Evolutionary conservation across 1,140 invertebrate genomes (phyloP).

Genomic region (Dryas iulia): DNA sequence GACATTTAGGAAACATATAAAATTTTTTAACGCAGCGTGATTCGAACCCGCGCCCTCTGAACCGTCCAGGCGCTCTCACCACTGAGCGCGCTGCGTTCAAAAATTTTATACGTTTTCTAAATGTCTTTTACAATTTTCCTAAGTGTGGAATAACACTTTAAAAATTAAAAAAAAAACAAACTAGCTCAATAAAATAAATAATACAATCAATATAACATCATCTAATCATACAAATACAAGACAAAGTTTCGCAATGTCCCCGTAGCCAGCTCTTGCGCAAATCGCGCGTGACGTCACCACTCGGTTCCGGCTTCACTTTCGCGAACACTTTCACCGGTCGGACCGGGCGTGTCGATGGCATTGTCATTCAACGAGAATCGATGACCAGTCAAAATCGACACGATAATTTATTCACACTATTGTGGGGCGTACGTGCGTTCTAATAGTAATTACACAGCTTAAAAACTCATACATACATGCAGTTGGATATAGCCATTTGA

Average conservation of each 20-base stretch:
- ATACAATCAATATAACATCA: slow-evolving; percentile 12
- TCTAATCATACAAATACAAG: slow-evolving; percentile 24
- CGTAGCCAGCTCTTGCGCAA: slow-evolving; percentile 66
- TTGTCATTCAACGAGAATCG: slow-evolving; percentile 50
- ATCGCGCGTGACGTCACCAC: slow-evolving; percentile 64
- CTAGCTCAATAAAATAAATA: not conserved
- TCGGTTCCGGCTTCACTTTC: slow-evolving; percentile 76
- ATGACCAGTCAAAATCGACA: slow-evolving; percentile 40
- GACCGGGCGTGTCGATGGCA: slow-evolving; percentile 33
- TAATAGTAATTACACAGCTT: slow-evolving; percentile 15
- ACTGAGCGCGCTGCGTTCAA: no score
- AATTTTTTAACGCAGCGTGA: no score
- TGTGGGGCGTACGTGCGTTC: slow-evolving; percentile 26
- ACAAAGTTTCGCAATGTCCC: slow-evolving; percentile 57
- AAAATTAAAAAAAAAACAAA: not conserved
- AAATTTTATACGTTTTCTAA: no score
- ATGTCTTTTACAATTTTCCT: no score
- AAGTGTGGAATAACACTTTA: not conserved
- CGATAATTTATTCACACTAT: slow-evolving; percentile 41
- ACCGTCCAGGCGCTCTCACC: no score
- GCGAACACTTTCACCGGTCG: slow-evolving; percentile 72
- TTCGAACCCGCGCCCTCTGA: no score
- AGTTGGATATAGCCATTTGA: no score
- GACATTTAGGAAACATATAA: no score
- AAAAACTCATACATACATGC: not conserved